Evolutionary conservation across 2,888 invertebrate genomes (phyloP).

Genomic region (Coremacera marginata): DNA sequence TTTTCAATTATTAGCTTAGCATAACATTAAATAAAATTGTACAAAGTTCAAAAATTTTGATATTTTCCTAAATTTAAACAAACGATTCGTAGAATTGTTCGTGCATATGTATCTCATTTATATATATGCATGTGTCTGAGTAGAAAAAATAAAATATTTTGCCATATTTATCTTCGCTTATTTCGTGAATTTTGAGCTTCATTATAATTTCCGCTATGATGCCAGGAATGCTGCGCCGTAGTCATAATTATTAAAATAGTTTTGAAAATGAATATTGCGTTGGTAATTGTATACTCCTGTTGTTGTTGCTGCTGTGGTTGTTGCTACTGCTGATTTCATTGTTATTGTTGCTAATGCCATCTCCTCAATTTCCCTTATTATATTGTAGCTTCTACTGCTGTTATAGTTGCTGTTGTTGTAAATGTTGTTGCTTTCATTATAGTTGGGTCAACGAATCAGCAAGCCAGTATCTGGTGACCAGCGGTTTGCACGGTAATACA

Average conservation of each 20-base stretch:
- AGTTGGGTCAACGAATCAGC: slow-evolving; percentile 66
- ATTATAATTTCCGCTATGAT: slow-evolving; percentile 43
- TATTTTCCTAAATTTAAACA: not conserved
- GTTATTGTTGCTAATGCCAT: slow-evolving; percentile 22
- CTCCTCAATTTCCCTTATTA: slow-evolving; percentile 27
- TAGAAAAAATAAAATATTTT: slow-evolving; percentile 8
- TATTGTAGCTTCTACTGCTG: slow-evolving; percentile 39
- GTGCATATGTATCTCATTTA: slow-evolving; percentile 16
- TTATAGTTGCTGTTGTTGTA: slow-evolving; percentile 44
- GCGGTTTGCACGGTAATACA: slow-evolving; percentile 80
- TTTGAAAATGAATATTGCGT: slow-evolving; percentile 50
- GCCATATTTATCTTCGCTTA: slow-evolving; percentile 17
- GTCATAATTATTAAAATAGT: slow-evolving; percentile 53
- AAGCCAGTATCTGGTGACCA: slow-evolving; percentile 68
- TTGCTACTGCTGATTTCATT: slow-evolving; percentile 12
- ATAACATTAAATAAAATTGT: not conserved
- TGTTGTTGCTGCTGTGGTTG: slow-evolving; percentile 22
- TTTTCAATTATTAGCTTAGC: no score
- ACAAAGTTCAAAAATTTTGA: not conserved
- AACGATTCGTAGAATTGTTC: not conserved
- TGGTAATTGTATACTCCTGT: slow-evolving; percentile 4
- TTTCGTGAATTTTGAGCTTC: slow-evolving; percentile 13
- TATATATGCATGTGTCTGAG: slow-evolving; percentile 23
- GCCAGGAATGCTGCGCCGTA: slow-evolving; percentile 52
- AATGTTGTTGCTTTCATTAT: slow-evolving; percentile 37